These are phyloP conservation scores for Nymphalis io DNA, from an alignment of 1,140 invertebrate genomes.

Conservation along the genomic window DNA sequence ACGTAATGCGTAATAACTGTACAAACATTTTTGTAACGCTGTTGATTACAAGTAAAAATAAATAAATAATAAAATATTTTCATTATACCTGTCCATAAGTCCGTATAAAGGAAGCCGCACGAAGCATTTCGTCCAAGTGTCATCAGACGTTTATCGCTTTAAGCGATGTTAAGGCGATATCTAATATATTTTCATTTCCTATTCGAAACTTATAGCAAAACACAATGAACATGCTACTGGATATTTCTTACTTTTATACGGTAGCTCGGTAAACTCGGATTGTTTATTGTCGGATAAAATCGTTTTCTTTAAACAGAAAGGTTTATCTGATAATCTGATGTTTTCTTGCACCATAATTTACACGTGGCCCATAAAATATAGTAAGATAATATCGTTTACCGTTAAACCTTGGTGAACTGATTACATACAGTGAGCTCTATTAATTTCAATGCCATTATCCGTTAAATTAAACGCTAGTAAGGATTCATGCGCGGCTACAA, in stretches of 20 bases:
- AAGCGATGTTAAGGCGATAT: neutral
- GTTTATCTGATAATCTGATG: constrained; percentile 54
- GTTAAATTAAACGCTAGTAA: constrained; percentile 9
- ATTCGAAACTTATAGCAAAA: neutral
- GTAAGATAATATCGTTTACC: constrained; percentile 55
- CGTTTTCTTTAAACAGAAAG: constrained; percentile 55
- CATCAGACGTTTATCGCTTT: constrained; percentile 7
- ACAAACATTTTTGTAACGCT: too few species aligned
- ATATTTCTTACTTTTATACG: constrained; percentile 26
- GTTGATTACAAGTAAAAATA: too few species aligned
- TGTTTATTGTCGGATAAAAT: constrained; percentile 49
- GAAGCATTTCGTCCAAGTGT: constrained; percentile 55
- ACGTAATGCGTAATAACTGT: too few species aligned
- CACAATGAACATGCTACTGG: constrained; percentile 20
- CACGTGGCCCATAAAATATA: constrained; percentile 55
- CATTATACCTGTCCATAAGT: constrained; percentile 59
- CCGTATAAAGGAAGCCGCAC: constrained; percentile 66
- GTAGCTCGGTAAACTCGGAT: constrained; percentile 12
- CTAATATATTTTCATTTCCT: neutral
- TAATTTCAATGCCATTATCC: constrained; percentile 28
- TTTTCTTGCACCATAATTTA: constrained; percentile 63
- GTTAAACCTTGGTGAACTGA: constrained; percentile 38
- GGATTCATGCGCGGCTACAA: neutral
- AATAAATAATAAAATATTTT: constrained; percentile 1
- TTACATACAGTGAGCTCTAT: constrained; percentile 20